Base-by-base conservation (phyloP, 2,113 vertebrate species). In the Heterochromis multidens region DNA sequence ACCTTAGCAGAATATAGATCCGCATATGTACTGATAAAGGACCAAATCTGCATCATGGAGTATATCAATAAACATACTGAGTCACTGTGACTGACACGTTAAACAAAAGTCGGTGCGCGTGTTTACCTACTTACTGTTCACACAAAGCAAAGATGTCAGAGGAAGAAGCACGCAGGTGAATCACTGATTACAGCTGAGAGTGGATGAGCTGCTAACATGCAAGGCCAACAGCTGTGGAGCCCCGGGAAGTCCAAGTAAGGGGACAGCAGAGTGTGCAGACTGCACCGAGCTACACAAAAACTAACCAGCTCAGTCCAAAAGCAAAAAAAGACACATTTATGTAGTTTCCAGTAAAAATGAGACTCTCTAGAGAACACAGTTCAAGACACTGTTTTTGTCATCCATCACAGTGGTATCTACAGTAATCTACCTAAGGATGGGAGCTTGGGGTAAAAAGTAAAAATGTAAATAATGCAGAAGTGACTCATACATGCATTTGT, bases 131-230 rank as follows among this genome's bases (percentile, higher is more conserved):
- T 49, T 91, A 88, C 87, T 79, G 89, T 79, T 92, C 87, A 87
- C 83, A 93, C 82, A 93, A 61, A 91, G 91, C 14, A 88, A 84
- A 86, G 86, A 94, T 91, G 91, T 87, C 82, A 91, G 67, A 93
- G 90, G 95, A 93, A 92, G 93, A 58, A 49, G 70, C 74, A 16
- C 49, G 87, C 93, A 92, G 93, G 94, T 94, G 92, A 94, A 91
- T 94, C 92, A 94, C 82, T 94, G 94, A 94, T 94, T 94, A 94
- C 91, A 95, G 92, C 89, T 89, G 83, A 84, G 89, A 65, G 86
- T 80, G 79, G 92, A 95, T 87, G 90, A 93, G 88, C 84, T 80
- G 83, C 85, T 94, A 87, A 85, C 93, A 95, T 94, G 93, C 95
- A 40, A 95, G 56, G 80, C 86, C 88, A 87, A 86, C 93, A 94